Evolutionary conservation across 2,113 vertebrate species (phyloP).

Genomic region (Henicopernis longicauda): DNA sequence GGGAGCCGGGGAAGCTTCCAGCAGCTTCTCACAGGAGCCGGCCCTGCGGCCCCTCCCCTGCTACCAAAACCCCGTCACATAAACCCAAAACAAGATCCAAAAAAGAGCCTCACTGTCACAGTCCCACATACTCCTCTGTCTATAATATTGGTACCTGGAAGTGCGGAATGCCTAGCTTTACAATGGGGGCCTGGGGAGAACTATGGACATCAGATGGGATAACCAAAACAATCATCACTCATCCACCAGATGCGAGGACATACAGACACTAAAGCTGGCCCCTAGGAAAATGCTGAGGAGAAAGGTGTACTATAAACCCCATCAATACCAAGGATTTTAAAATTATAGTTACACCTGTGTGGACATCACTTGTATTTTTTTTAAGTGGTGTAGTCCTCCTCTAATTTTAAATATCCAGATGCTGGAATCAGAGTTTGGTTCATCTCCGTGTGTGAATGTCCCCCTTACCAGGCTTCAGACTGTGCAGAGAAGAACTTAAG

Average conservation of each 20-base stretch:
- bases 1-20: too few relatives aligned
- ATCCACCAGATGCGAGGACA: not conserved
- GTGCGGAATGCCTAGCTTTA: not conserved
- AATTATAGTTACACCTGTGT: not conserved
- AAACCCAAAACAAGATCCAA: not conserved
- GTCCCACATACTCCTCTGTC: not conserved
- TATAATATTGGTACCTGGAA: not conserved
- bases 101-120: not conserved
- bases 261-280: not conserved
- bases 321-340: not conserved
- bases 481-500: not conserved
- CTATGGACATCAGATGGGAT: not conserved
- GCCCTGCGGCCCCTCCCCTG: accelerated
- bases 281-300: not conserved
- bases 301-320: not conserved
- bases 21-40: too few relatives aligned
- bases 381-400: not conserved
- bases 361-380: not conserved
- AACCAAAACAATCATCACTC: not conserved
- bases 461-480: not conserved
- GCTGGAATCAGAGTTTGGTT: not conserved
- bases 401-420: not conserved
- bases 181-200: not conserved
- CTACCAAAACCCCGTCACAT: too few relatives aligned
- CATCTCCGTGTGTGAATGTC: not conserved